Conservation (phyloP, 2,797 vertebrate genomes). For the Remorina albescens region DNA sequence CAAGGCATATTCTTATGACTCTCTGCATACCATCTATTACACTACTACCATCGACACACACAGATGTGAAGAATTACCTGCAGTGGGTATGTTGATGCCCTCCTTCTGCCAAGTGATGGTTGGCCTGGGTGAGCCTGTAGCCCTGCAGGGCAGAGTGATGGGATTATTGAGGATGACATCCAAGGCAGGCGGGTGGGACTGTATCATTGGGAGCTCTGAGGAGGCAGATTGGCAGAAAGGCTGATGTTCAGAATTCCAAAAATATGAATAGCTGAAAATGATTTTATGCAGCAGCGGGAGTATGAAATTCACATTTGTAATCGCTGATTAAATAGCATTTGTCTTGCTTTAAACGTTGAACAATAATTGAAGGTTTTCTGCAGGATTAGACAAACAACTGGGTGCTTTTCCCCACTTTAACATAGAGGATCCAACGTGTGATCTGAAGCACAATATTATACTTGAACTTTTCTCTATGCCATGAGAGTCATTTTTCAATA, state of each 20-base stretch:
- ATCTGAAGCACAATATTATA: not conserved
- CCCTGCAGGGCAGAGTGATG: conserved; percentile 91
- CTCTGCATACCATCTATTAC: not conserved
- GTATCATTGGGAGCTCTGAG: conserved; percentile 91
- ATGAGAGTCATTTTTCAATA: not conserved
- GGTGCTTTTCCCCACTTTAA: not conserved
- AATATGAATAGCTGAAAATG: not conserved
- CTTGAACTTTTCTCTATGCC: not conserved
- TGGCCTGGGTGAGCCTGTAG: conserved; percentile 90
- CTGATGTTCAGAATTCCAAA: not conserved
- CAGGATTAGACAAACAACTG: not conserved
- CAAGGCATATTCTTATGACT: not conserved
- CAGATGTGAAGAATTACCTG: conserved; percentile 76
- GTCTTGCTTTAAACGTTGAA: too few relatives aligned
- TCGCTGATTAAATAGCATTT: not conserved
- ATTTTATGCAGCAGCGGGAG: not conserved
- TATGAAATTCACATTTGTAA: not conserved
- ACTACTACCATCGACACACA: conserved; percentile 9
- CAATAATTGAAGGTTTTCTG: too few relatives aligned
- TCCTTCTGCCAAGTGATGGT: conserved; percentile 97
- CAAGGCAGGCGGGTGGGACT: conserved; percentile 84
- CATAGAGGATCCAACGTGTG: not conserved
- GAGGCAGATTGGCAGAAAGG: not conserved
- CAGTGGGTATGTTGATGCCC: conserved; percentile 89
- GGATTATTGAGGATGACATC: conserved; percentile 92